Conservation (phyloP, 2,113 vertebrate species). For the Athene cunicularia region DNA sequence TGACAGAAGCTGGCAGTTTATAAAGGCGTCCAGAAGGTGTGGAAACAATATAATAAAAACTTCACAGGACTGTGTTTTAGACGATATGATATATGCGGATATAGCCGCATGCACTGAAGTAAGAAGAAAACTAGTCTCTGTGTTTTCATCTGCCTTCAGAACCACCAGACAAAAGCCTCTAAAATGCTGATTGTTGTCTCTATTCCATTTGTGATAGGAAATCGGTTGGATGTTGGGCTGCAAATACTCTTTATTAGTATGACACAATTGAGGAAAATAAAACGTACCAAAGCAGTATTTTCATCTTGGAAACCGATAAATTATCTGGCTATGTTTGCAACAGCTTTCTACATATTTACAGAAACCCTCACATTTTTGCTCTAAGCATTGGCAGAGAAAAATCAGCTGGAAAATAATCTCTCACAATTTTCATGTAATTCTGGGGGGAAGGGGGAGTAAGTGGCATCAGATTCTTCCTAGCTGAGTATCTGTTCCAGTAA, state of each 20-base stretch:
- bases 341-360: background rate
- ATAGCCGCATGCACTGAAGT: background rate
- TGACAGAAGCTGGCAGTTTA: background rate
- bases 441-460: background rate
- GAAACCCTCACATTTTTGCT: background rate
- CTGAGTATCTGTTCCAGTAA: background rate
- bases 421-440: background rate
- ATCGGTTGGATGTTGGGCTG: constrained; percentile 31
- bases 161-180: background rate
- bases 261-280: background rate
- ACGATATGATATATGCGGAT: background rate
- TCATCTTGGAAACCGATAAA: constrained; percentile 5
- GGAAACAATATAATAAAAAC: background rate
- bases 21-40: background rate
- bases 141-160: constrained; percentile 9
- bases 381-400: background rate
- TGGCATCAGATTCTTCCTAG: background rate
- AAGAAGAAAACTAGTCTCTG: background rate
- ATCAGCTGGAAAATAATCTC: background rate
- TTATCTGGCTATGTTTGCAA: background rate
- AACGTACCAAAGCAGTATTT: background rate
- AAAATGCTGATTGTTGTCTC: constrained; percentile 12
- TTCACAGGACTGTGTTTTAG: background rate
- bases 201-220: constrained; percentile 30
- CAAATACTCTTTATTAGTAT: constrained; percentile 1